Evolutionary conservation across 2,113 vertebrate species (phyloP), one percentile per base, ranked within the genome.

Genomic region (Rhinopomastus cyanomelas): DNA sequence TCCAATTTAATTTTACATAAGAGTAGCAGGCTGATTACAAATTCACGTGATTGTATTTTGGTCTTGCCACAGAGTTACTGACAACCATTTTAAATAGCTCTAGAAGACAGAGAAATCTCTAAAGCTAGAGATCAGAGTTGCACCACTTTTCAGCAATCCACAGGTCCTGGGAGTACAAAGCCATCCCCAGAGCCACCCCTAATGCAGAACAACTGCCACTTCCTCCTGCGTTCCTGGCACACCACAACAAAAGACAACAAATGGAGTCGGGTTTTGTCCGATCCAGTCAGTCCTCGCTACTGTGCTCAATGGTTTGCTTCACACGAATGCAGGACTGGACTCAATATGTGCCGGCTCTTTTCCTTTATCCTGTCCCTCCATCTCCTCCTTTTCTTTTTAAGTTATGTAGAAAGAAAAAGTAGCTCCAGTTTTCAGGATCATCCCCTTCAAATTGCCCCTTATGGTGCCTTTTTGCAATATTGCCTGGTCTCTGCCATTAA

Each of bases 161-260:
- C 75, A 89, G 87, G 87, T 95, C 85, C 79, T 52, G 34, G 42
- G 75, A 89, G 42, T 66, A 88, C 89, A 90, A 93, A 90, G 64
- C 65, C 79, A 66, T 23, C 56, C 60, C 55, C 51, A 34, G 85
- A 85, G 67, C 56, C 72, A 83, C 62, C 27, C 55, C 42, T 49
- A 36, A n/a, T 42, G 69, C 84, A 76, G 81, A 87, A 68, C 75
- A 92, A 81, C 81, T 60, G 2, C 74, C 62, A 56, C 75, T 94
- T 87, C 93, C 75, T 94, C 89, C 93, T 82, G 76, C 81, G 87
- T 96, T 92, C 85, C 89, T 85, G 67, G 64, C 60, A 51, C 91
- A 87, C 59, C 91, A 87, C 79, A 85, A 85, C 95, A 93, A 87
- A 92, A 85, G 95, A 78, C 67, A 81, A 85, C 79, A 87, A 94